phyloP scores from a whole-genome alignment of 2,113 vertebrate species.

The Capricornis sumatraensis region DNA sequence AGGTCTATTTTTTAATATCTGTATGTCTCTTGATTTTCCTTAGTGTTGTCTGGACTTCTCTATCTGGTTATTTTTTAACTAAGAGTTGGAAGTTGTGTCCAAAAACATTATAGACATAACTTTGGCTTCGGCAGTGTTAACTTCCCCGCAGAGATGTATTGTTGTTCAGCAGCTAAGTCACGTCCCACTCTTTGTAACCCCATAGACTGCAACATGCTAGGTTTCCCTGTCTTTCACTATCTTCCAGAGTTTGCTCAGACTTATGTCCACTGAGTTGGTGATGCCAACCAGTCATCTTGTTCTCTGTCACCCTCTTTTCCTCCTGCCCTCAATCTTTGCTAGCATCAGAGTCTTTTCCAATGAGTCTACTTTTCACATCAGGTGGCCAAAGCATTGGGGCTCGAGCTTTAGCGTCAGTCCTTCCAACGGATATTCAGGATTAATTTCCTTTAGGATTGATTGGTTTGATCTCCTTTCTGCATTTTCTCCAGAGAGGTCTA shows the following conservation, averaged over 20 bases:
- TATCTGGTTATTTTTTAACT: neutral
- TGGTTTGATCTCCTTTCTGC: neutral
- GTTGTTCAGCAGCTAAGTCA: neutral
- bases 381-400: neutral
- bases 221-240: neutral
- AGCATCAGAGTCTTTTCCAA: neutral
- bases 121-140: neutral
- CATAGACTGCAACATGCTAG: neutral
- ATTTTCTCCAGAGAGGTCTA: neutral
- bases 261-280: neutral
- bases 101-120: neutral
- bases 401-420: neutral
- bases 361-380: neutral
- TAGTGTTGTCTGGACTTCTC: neutral
- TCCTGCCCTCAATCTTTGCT: neutral
- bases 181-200: neutral
- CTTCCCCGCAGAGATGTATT: neutral
- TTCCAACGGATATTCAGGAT: neutral
- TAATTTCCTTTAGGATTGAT: neutral
- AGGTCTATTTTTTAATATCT: neutral
- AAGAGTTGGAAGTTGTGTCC: neutral
- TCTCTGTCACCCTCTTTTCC: neutral
- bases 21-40: neutral
- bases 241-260: neutral
- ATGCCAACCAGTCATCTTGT: neutral